Percentiles rank a stretch among this genome's conserved stretches.
Conservation (phyloP, 2,888 invertebrate species). For the Aporophyla nigra region DNA sequence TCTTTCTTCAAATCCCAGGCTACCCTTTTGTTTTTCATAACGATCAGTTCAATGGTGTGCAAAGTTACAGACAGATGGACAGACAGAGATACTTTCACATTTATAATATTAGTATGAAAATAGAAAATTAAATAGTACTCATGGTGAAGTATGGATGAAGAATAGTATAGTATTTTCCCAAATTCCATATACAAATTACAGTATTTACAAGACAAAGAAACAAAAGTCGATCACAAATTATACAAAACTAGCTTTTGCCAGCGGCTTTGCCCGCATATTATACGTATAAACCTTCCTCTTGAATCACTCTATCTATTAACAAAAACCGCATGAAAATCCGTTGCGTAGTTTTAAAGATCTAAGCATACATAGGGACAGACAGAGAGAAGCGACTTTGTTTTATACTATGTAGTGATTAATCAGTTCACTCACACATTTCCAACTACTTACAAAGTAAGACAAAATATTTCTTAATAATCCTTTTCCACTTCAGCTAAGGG, state of each 20-base stretch:
- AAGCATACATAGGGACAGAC: too few relatives aligned
- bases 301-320: too few relatives aligned
- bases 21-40: not conserved
- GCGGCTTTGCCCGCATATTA: too few relatives aligned
- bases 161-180: not conserved
- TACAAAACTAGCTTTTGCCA: too few relatives aligned
- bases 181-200: not conserved
- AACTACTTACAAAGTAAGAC: constrained; percentile 18
- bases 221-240: constrained; percentile 2
- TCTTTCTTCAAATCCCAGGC: not conserved
- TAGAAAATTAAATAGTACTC: too few relatives aligned
- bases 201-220: not conserved
- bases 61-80: not conserved
- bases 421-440: constrained; percentile 7
- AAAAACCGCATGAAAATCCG: too few relatives aligned
- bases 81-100: not conserved
- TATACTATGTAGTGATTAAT: too few relatives aligned
- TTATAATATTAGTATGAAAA: not conserved
- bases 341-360: too few relatives aligned
- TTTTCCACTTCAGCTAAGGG: constrained; percentile 34
- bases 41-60: not conserved
- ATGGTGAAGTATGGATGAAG: too few relatives aligned
- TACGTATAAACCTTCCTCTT: too few relatives aligned
- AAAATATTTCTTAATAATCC: constrained; percentile 49
- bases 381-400: too few relatives aligned